A percentile compares a stretch with the other conserved stretches of the same genome.
Evolutionary conservation across 2,888 invertebrate species (phyloP).

Genomic region (Sepiola atlantica): DNA sequence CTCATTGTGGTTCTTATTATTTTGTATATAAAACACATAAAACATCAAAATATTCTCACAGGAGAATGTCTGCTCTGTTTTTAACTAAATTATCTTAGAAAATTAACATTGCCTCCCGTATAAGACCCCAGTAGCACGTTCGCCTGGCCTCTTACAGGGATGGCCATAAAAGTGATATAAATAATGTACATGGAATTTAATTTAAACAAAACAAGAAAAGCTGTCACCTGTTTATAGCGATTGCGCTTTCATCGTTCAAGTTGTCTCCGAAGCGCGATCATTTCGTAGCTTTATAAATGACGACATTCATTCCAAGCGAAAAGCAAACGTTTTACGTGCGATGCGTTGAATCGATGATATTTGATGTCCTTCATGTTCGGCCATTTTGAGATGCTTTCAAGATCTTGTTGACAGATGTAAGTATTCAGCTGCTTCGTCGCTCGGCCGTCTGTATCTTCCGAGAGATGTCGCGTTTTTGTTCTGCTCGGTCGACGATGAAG

Average conservation of each 20-base stretch:
- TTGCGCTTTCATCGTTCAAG: background rate
- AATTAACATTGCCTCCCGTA: no score
- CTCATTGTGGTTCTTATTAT: no score
- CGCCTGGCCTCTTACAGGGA: no score
- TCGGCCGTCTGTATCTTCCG: background rate
- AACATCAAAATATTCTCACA: no score
- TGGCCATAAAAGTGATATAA: no score
- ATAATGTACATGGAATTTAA: no score
- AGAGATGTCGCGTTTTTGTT: background rate
- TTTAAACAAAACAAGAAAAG: no score
- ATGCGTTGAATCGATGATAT: background rate
- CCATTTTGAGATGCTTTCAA: background rate
- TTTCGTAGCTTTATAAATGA: background rate
- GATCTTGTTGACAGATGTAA: background rate
- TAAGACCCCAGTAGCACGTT: no score
- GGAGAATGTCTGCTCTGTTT: no score
- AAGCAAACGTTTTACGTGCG: background rate
- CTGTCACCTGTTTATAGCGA: background rate
- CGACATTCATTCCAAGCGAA: background rate
- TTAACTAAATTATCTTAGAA: no score
- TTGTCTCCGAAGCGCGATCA: background rate
- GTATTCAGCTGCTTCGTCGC: background rate
- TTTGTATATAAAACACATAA: no score
- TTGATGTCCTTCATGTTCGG: background rate
- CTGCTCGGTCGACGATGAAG: background rate